Base-by-base conservation (phyloP, 2,888 invertebrate genomes). In the Leptura quadrifasciata region DNA sequence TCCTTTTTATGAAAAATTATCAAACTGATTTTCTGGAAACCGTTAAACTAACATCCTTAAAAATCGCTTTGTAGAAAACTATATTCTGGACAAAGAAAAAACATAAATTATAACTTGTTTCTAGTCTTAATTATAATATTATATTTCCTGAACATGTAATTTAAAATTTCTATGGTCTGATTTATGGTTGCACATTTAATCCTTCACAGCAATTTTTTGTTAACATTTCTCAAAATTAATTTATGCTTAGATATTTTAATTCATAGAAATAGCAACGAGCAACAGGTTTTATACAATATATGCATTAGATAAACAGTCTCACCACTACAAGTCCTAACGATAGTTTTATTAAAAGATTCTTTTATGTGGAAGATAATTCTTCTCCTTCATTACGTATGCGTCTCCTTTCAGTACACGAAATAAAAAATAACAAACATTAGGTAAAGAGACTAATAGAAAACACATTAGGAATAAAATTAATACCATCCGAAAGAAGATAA, bases 391-490 rank as follows among this genome's bases (percentile, higher is more conserved):
- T 68, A 68, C 18, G 31, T 68, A 68, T 57, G 55, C 68, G 15
- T 57, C 18, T 52, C 6, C 24, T 54, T 54, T 67, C 18, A 52
- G 24, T 47, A 27, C 20, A n/a, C 21, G 65, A 17, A 24, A 39
- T 47, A 65, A 35, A 17, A 65, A 65, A 65, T 65, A 24, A 65
- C 52, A 47, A 21, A 54, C 47, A 27, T 65, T 65, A 21, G 54
- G 65, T 52, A 65, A 65, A 47, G 52, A 47, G n/a, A 24, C 47
- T 21, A 65, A 54, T 65, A 65, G 65, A 65, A 65, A 65, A 68
- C 55, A 31, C 68, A 55, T 68, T 57, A 54, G 31, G 55, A 54
- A 68, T 68, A 57, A 57, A 68, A 68, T 68, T 68, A 68, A 55
- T 68, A 55, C 18, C 68, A 31, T 57, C n/a, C 68, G 27, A 31